Evolutionary conservation across 2,797 vertebrate species (phyloP), one percentile per base, ranked within the genome.

Genomic region (Hydrolagus colliei): DNA sequence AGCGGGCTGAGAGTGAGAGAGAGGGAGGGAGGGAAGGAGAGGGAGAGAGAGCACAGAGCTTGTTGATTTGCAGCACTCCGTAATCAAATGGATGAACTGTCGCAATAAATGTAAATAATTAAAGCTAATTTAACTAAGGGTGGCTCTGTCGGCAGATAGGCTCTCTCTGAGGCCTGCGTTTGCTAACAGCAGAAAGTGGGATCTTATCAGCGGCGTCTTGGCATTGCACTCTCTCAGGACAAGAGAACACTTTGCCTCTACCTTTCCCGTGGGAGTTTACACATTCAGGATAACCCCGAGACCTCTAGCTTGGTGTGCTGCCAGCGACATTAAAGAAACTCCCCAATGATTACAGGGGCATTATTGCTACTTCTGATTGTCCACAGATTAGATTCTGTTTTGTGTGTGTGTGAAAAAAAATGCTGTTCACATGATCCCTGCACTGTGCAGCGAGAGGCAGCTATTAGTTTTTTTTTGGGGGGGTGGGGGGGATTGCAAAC

Each of bases 221-320:
- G 86, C 86, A 74, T 6, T 1, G 86, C 12, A 73, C 88, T 88
- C 89, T 90, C 61, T 86, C 86, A 93, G 89, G 88, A 35, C 89
- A 89, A 92, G 89, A 90, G 89, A 88, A 86, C 1, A 86, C 86
- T 86, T 86, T 86, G 78, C 88, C 90, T 86, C 93, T 92, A 95
- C 96, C 95, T 96, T 97, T 97, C 96, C 96, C 95, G 92, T 96
- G 96, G 96, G 97, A 97, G 96, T 95, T 94, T 91, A 92, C 88
- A 89, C 92, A 93, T 92, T 92, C 91, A 90, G 90, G 93, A 95
- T 96, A 96, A 96, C 95, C 95, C 95, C 93, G 89, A 92, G 94
- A 96, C 95, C 93, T 95, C 73, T 88, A 52, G 41, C 41, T 92
- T 95, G 96, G 95, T 95, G 89, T 86, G 87, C 92, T 95, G 95